Conservation (phyloP, 2,888 invertebrate species). For the Agrypnus murinus region DNA sequence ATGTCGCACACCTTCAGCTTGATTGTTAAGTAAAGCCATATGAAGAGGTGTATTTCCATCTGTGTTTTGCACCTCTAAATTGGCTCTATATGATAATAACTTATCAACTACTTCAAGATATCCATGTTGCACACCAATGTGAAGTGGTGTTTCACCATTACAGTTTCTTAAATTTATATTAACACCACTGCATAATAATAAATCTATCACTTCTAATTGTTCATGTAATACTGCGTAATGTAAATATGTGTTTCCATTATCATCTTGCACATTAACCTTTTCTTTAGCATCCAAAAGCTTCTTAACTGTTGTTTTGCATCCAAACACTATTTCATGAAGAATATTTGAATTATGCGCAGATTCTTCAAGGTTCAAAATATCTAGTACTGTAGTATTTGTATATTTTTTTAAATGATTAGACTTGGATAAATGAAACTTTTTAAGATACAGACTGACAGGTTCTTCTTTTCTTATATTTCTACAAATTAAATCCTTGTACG, state of each 20-base stretch:
- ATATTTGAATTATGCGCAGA: not conserved
- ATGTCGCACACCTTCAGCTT: too few species aligned
- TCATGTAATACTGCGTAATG: not conserved
- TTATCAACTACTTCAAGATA: not conserved
- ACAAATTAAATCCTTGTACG: not conserved
- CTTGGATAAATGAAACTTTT: not conserved
- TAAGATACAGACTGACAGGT: not conserved
- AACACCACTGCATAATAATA: not conserved
- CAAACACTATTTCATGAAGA: conserved; percentile 17
- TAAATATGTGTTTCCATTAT: not conserved
- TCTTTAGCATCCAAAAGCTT: not conserved
- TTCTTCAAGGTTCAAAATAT: not conserved
- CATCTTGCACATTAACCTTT: conserved; percentile 1
- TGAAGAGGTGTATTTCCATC: too few species aligned
- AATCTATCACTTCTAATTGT: not conserved
- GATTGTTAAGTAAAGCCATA: too few species aligned
- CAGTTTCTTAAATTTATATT: not conserved
- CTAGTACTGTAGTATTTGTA: not conserved
- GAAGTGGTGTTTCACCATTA: not conserved
- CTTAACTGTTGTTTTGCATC: conserved; percentile 7
- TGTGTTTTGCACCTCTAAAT: too few species aligned
- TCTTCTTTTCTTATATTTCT: not conserved
- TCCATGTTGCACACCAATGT: not conserved
- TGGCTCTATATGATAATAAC: not conserved
- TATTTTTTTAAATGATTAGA: not conserved